Evolutionary conservation across 2,797 vertebrate genomes (phyloP).

Genomic region (Lithobates pipiens): DNA sequence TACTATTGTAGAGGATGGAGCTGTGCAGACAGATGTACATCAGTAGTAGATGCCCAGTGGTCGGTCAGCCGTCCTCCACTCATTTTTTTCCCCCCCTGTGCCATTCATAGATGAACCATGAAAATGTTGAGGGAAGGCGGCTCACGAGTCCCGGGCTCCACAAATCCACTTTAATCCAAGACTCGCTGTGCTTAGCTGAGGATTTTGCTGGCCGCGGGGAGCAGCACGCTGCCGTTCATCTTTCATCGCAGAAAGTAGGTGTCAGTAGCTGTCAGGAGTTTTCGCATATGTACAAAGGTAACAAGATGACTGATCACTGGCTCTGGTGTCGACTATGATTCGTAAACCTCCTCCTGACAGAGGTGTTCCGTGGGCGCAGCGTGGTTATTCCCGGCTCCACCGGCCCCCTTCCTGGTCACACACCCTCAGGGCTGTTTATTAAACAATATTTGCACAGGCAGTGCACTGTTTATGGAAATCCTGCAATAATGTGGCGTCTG

Average conservation of each 20-base stretch:
- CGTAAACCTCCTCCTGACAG: no score
- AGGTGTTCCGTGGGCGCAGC: neutral
- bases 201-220: constrained; percentile 26
- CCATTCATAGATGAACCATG: no score
- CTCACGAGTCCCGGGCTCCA: neutral
- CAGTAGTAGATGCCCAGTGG: no score
- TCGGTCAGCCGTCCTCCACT: no score
- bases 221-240: constrained; percentile 15
- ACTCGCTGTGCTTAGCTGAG: constrained; percentile 27
- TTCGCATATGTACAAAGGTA: constrained; percentile 42
- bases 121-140: no score
- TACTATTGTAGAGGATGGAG: no score
- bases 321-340: neutral
- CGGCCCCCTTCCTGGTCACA: constrained; percentile 2
- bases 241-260: constrained; percentile 45
- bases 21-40: no score
- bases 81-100: no score
- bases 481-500: no score
- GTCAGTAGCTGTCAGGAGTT: constrained; percentile 41
- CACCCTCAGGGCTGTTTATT: neutral
- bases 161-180: constrained; percentile 37
- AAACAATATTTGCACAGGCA: neutral
- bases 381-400: no score
- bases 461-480: no score
- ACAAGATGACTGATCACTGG: constrained; percentile 19